Percentiles rank a stretch among this genome's conserved stretches.
phyloP scores from a whole-genome alignment of 1,140 invertebrate genomes.

The Lucilia cuprina region DNA sequence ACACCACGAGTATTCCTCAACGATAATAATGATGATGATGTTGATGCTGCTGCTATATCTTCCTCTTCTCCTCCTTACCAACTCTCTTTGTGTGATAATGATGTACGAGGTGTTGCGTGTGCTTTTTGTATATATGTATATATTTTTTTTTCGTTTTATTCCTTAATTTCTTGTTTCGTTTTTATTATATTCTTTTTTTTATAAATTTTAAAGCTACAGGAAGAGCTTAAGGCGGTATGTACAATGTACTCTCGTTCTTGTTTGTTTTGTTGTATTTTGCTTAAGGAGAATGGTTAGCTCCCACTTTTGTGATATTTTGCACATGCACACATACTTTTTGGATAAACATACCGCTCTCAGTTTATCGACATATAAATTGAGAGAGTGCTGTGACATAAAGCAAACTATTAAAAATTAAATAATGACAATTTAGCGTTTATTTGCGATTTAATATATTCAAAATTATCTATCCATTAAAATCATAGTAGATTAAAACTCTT shows the following conservation, averaged over 20 bases:
- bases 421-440: background rate
- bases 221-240: background rate
- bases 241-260: background rate
- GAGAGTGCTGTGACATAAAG: background rate
- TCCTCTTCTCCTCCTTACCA: background rate
- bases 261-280: background rate
- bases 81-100: slow-evolving; percentile 8
- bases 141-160: background rate
- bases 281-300: background rate
- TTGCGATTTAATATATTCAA: background rate
- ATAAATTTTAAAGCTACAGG: background rate
- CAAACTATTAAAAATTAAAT: background rate
- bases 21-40: background rate
- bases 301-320: background rate
- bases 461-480: too few relatives aligned
- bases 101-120: slow-evolving; percentile 18
- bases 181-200: background rate
- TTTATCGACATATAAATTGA: background rate
- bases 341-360: too few relatives aligned
- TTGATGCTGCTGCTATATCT: slow-evolving; percentile 12
- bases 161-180: background rate
- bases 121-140: background rate
- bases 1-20: background rate
- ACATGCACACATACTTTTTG: background rate
- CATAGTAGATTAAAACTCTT: too few relatives aligned